Conservation (phyloP, 2,888 invertebrate species). For the Pemphredon lugubris region DNA sequence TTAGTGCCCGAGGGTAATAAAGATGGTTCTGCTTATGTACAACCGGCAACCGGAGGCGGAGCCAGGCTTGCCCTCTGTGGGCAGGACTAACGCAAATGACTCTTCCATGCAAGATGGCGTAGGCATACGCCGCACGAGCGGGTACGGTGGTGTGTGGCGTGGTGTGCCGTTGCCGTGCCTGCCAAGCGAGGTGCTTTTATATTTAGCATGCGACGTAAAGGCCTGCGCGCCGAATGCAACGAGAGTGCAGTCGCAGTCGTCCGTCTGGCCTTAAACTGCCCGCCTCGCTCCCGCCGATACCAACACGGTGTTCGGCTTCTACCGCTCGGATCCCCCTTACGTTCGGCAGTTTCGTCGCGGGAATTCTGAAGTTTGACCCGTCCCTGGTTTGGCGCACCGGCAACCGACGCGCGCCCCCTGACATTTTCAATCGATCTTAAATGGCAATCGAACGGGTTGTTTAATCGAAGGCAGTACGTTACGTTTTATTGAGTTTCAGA, state of each 20-base stretch:
- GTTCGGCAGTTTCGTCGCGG: not conserved
- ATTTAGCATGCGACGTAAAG: constrained; percentile 76
- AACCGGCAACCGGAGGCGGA: constrained; percentile 81
- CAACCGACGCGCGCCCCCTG: no score
- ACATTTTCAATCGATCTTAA: no score
- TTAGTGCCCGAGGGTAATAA: constrained; percentile 80
- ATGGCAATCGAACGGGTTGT: no score
- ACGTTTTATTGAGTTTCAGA: no score
- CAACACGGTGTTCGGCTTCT: constrained; percentile 1
- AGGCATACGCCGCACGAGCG: constrained; percentile 60
- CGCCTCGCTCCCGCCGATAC: not conserved
- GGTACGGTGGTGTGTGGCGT: constrained; percentile 57
- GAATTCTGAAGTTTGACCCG: not conserved
- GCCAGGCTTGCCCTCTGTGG: constrained; percentile 82
- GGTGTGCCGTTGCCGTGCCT: no score
- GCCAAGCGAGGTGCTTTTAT: constrained; percentile 76
- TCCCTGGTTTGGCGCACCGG: no score
- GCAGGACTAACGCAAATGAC: constrained; percentile 83
- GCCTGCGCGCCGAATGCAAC: constrained; percentile 58
- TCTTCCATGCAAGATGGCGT: constrained; percentile 83
- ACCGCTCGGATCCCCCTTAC: not conserved
- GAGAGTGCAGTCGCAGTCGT: constrained; percentile 45
- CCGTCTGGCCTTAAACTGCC: constrained; percentile 5
- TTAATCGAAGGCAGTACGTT: no score
- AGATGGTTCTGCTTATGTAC: constrained; percentile 81